A percentile compares a stretch with the other conserved stretches of the same genome.
phyloP scores from a whole-genome alignment of 2,113 vertebrate genomes.

The Morone saxatilis region DNA sequence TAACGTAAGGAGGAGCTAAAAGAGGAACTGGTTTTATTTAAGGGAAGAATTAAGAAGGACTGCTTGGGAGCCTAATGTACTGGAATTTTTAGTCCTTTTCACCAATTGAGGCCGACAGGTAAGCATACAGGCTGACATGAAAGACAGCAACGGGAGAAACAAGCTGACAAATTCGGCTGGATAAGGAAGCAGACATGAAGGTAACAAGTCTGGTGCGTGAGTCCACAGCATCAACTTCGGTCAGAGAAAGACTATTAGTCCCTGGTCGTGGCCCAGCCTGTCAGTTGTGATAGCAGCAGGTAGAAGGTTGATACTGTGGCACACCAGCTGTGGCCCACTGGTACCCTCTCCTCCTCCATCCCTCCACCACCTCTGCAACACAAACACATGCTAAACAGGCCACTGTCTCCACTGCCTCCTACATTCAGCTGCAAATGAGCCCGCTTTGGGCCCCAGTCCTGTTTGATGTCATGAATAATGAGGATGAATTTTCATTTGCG shows the following conservation, averaged over 20 bases:
- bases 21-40: neutral
- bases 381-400: constrained; percentile 89
- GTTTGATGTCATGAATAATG: constrained; percentile 89
- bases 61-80: neutral
- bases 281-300: constrained; percentile 77
- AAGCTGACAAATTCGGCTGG: constrained; percentile 33
- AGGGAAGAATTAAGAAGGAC: neutral
- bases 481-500: constrained; percentile 80
- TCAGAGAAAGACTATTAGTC: constrained; percentile 41
- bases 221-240: constrained; percentile 30
- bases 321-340: constrained; percentile 86
- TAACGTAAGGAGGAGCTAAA: neutral
- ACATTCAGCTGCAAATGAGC: constrained; percentile 92
- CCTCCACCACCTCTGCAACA: constrained; percentile 81
- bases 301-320: constrained; percentile 79
- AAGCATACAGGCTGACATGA: neutral
- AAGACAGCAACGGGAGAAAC: constrained; percentile 12
- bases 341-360: constrained; percentile 82
- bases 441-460: constrained; percentile 66
- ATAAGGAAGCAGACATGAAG: constrained; percentile 21
- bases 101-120: neutral
- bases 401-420: constrained; percentile 80
- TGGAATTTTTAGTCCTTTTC: neutral
- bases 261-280: constrained; percentile 50
- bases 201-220: constrained; percentile 7